Conservation (phyloP, 1,140 invertebrate species). For the Pseudomyrmex flavicornis region DNA sequence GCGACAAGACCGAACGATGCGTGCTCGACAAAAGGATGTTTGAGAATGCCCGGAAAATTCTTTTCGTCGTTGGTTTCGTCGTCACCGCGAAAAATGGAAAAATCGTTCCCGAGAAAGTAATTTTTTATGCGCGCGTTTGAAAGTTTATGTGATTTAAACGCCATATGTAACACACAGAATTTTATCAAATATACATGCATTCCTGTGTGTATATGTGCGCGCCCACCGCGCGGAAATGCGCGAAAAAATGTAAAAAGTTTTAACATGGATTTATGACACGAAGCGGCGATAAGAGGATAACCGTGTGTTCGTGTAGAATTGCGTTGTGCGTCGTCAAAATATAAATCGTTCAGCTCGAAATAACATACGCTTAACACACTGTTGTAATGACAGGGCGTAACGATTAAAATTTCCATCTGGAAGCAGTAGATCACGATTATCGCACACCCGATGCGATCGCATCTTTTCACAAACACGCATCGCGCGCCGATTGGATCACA, state of each 20-base stretch:
- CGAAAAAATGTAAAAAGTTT: slow-evolving; percentile 52
- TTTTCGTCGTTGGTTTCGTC: slow-evolving; percentile 6
- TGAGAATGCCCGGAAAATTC: slow-evolving; percentile 40
- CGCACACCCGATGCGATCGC: not conserved
- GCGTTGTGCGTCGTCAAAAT: slow-evolving; percentile 30
- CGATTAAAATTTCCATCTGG: slow-evolving; percentile 55
- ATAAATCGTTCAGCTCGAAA: slow-evolving; percentile 41
- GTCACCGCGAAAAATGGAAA: slow-evolving; percentile 25
- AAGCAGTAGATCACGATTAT: slow-evolving; percentile 31
- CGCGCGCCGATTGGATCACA: slow-evolving; percentile 38
- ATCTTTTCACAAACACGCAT: slow-evolving; percentile 30
- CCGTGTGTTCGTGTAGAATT: not conserved
- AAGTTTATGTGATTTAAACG: slow-evolving; percentile 17
- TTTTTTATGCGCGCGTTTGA: slow-evolving; percentile 34
- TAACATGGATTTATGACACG: slow-evolving; percentile 46
- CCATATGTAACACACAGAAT: slow-evolving; percentile 5
- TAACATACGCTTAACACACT: slow-evolving; percentile 38
- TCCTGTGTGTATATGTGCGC: not conserved
- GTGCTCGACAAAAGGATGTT: slow-evolving; percentile 35
- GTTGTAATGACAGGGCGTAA: slow-evolving; percentile 46
- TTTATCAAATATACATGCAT: slow-evolving; percentile 35
- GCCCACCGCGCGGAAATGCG: not conserved
- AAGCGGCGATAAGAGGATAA: slow-evolving; percentile 40
- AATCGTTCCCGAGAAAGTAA: slow-evolving; percentile 38
- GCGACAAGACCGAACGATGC: slow-evolving; percentile 24